phyloP scores from a whole-genome alignment of 53 echinoderm and acorn worm species.

The Patiria pectinifera region DNA sequence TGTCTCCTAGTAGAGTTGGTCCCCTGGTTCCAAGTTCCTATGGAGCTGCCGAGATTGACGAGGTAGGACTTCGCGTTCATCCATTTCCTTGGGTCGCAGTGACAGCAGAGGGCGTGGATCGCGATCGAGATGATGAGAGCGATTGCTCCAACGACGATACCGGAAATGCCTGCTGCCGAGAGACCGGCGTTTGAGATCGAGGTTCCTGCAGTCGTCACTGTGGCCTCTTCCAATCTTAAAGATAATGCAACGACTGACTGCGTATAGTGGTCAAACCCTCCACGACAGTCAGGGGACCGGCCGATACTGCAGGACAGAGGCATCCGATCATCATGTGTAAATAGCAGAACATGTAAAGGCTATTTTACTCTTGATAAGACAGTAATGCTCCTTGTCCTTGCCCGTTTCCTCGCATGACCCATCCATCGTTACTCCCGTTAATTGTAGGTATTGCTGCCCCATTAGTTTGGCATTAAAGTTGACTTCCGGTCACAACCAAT shows the following conservation, averaged over 20 bases:
- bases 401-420: too few species aligned
- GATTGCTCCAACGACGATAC: constrained; percentile 13
- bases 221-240: neutral
- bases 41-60: neutral
- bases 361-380: too few species aligned
- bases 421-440: neutral
- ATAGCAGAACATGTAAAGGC: too few species aligned
- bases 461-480: too few species aligned
- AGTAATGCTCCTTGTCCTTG: too few species aligned
- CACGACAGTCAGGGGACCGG: too few species aligned
- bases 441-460: too few species aligned
- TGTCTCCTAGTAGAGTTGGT: neutral
- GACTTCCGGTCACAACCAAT: too few species aligned
- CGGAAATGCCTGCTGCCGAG: neutral
- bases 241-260: too few species aligned
- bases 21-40: neutral
- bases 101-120: constrained; percentile 2
- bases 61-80: neutral
- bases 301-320: too few species aligned
- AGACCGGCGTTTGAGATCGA: neutral
- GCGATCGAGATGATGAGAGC: neutral
- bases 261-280: too few species aligned
- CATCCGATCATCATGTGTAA: too few species aligned
- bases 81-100: neutral
- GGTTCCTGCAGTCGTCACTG: neutral